Percentiles rank a stretch among this genome's conserved stretches.
phyloP scores from a whole-genome alignment of 2,113 vertebrate genomes.

The Ivindomyrus marchei region DNA sequence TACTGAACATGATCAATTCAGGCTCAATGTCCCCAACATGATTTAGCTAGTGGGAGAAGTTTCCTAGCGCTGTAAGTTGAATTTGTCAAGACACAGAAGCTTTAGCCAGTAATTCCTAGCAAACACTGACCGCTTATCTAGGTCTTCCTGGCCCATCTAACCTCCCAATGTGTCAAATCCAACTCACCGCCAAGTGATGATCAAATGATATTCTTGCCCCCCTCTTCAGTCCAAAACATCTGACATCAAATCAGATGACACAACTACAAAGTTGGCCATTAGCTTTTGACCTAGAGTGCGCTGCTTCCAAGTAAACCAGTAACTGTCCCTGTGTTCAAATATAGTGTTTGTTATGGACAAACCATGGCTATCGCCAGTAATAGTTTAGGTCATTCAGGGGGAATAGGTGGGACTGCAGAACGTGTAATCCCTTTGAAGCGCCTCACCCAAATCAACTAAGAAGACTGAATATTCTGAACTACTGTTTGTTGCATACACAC shows the following conservation, averaged over 20 bases:
- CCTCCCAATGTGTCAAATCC: background rate
- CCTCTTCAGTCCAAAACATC: background rate
- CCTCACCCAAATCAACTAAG: background rate
- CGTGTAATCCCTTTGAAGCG: background rate
- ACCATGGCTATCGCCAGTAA: background rate
- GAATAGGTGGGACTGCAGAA: background rate
- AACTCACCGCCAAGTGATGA: background rate
- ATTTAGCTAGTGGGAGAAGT: background rate
- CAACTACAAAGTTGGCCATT: background rate
- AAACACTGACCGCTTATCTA: background rate
- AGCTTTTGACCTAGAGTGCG: background rate
- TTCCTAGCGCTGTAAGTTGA: background rate
- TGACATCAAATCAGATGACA: background rate
- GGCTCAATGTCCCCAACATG: background rate
- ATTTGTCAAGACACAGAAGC: background rate
- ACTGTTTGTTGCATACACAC: background rate
- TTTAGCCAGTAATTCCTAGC: background rate
- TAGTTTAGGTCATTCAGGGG: background rate
- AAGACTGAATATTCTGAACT: background rate
- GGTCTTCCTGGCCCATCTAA: background rate
- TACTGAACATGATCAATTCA: background rate
- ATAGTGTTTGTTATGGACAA: background rate
- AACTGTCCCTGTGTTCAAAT: background rate
- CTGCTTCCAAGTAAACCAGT: background rate
- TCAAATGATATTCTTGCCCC: background rate